Base-by-base conservation (phyloP, 2,888 invertebrate species). In the Macrosoma leucophasiata region DNA sequence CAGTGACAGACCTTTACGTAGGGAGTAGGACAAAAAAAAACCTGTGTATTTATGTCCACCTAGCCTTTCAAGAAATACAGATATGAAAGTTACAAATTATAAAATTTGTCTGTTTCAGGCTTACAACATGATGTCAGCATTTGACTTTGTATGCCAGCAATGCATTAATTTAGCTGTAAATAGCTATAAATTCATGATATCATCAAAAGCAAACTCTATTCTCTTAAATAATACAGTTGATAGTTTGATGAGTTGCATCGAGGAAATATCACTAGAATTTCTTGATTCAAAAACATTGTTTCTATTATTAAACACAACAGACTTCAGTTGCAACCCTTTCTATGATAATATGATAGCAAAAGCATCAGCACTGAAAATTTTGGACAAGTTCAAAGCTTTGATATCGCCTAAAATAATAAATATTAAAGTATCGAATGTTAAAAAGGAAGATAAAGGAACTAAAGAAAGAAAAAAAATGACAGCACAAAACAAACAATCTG, bases 101-200 rank as follows among this genome's bases (percentile, higher is more conserved):
- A 5, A 6, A 7, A 7, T 20, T 21, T 21, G 2, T 26, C 9
- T 34, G 20, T 74, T 76, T 31, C 70, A 77, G 77, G 50, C 61
- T 10, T 49, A 39, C 23, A 50, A 52, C 18, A 61, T 56, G 34
- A 31, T 73, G 17, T 42, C 51, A 5, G 41, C 54, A 22, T 63
- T 69, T 32, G 54, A 66, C 27, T 38, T 50, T 17, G 25, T 78
- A 3, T 79, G 78, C 39, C 46, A 50, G 13, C 43, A 51, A 13
- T 79, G 78, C 39, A 43, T 51, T 3, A 58, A 55, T 30, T 39
- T 47, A 5, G 61, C 66, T 3, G 47, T 68, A 24, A 60, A 36
- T 19, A 55, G 58, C 32, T 76, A 70, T 26, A 65, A 46, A 26
- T 78, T 76, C 34, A 59, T 66, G 9, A 54, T 55, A 34, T 52